Evolutionary conservation across 2,888 invertebrate species (phyloP), one percentile per base, ranked within the genome.

Genomic region (Eulithis prunata): DNA sequence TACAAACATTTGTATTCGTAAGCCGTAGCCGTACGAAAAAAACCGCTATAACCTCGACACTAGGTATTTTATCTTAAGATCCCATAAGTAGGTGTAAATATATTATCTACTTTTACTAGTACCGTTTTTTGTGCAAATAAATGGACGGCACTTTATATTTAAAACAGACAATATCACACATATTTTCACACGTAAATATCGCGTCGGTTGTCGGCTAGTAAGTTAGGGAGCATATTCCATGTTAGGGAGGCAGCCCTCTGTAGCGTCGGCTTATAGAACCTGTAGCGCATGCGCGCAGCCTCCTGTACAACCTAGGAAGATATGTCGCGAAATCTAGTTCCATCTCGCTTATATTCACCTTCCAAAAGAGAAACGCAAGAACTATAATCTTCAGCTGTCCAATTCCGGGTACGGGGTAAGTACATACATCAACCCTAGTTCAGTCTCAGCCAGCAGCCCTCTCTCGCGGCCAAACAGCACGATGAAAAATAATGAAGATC

Each of bases 211-310:
- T 57, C 38, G 49, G 60, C 47, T 2, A 53, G 21, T 21, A 21
- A 21, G 1, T 21, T 21, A 21, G 21, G 21, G 21, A 21, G 21
- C 21, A 21, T 21, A 21, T 21, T 21, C 21, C 21, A 21, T n/a
- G 57, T 36, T 53, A 54, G 62, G 52, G 57, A 66, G 57, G 54
- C 38, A 67, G 36, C 62, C 65, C 64, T 62, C 57, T 36, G 52
- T 53, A 36, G n/a, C n/a, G 32, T 52, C 52, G 12, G 59, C 43
- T 57, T 53, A 54, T 51, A 55, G 46, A 51, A 28, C 12, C 32
- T 7, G 14, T 41, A 57, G 58, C 73, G 90, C 90, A 87, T 85
- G 90, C 89, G 87, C 81, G 78, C 90, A 89, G 88, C 84, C 75
- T 89, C 90, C 80, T 72, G 68, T 73, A 70, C 75, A 71, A 70